Conservation (phyloP, 1,140 invertebrate species). For the Zaprionus taronus region DNA sequence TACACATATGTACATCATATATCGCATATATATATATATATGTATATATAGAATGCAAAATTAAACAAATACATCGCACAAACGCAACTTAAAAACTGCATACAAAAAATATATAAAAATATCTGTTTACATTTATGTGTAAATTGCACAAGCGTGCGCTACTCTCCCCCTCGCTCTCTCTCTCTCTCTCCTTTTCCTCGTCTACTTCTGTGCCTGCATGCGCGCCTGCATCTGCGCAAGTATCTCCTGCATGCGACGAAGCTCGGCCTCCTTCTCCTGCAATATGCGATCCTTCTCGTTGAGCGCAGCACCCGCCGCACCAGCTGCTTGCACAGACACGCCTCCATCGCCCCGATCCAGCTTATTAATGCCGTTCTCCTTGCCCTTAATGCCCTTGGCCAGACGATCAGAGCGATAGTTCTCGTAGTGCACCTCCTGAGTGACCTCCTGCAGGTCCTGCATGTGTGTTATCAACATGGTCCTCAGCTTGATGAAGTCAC, state of each 20-base stretch:
- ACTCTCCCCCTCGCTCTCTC: constrained; percentile 28
- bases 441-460: constrained; percentile 98
- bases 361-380: constrained; percentile 79
- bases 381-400: constrained; percentile 90
- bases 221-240: constrained; percentile 97
- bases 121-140: constrained; percentile 25
- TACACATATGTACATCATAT: constrained; percentile 35
- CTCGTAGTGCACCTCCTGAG: constrained; percentile 98
- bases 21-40: constrained; percentile 33
- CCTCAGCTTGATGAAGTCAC: constrained; percentile 98
- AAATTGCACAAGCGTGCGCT: constrained; percentile 51
- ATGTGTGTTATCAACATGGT: constrained; percentile 99
- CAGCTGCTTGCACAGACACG: constrained; percentile 37
- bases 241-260: constrained; percentile 97
- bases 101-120: constrained; percentile 69
- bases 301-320: constrained; percentile 79
- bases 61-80: constrained; percentile 41
- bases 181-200: constrained; percentile 11
- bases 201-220: constrained; percentile 89
- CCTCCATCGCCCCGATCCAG: constrained; percentile 60
- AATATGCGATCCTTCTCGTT: constrained; percentile 93
- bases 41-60: constrained; percentile 49
- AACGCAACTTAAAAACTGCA: constrained; percentile 61
- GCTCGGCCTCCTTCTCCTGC: constrained; percentile 95
- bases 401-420: constrained; percentile 96